Evolutionary conservation across 2,797 vertebrate species (phyloP), one percentile per base, ranked within the genome.

Genomic region (Acipenser ruthenus): DNA sequence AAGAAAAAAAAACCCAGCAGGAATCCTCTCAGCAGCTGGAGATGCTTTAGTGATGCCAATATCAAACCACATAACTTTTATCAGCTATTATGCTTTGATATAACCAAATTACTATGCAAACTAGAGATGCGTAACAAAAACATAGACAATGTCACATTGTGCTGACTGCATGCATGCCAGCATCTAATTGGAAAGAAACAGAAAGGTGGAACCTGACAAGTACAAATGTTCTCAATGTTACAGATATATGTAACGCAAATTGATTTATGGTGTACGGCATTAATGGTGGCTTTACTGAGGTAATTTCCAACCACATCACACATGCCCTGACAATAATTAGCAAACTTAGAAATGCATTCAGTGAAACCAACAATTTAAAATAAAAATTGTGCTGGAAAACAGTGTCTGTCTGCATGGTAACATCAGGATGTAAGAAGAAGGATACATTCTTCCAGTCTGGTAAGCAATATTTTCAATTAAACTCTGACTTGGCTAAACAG

Each of bases 391-490:
- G 58, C 60, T 64, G 65, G 52, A 56, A 68, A 67, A 60, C 60
- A 52, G 64, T 55, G 68, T 63, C 60, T 63, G 66, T 59, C 15
- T 18, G 15, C 15, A 18, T 18, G 15, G 15, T 18, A 18, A 18
- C 1, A 71, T 63, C 62, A 68, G 65, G 65, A 65, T 55, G 52
- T 63, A 68, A 68, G 70, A 56, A 65, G 65, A 18, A 18, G 15
- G 72, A 67, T 48, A 67, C 51, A 68, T 66, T 71, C 68, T 77
- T 89, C 84, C 79, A 73, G 84, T 91, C 86, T 87, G 72, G 78
- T 88, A 85, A 84, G 85, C 85, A 88, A 88, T 87, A 76, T 68
- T 83, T 87, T 83, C 81, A 84, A 87, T 87, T 88, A 86, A 86
- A 83, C 69, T 68, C 79, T 86, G 83, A 87, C 83, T 85, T 84